A percentile compares a stretch with the other conserved stretches of the same genome.
Evolutionary conservation across 2,113 vertebrate genomes (phyloP).

Genomic region (Gavia stellata): DNA sequence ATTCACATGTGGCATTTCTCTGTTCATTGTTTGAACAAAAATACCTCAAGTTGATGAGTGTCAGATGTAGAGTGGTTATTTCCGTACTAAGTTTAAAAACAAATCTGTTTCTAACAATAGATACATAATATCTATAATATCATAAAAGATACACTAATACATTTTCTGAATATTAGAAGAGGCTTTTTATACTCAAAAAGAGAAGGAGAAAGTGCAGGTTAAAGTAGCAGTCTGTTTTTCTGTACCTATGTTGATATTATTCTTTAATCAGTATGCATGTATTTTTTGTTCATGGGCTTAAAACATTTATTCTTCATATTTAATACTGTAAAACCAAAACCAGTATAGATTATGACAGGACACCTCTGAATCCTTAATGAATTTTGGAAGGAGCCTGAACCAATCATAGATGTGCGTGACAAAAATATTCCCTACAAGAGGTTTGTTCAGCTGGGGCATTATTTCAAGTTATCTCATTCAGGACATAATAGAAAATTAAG

Average conservation of each 20-base stretch:
- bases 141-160: too few relatives aligned
- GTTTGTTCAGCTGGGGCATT: background rate
- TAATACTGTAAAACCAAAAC: background rate
- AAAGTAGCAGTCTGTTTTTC: background rate
- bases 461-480: background rate
- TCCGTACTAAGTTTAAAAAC: conserved; percentile 15
- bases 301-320: background rate
- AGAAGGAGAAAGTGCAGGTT: background rate
- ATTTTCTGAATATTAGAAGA: background rate
- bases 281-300: background rate
- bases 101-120: conserved; percentile 43
- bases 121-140: too few relatives aligned
- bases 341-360: background rate
- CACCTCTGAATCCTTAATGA: background rate
- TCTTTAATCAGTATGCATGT: background rate
- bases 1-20: conserved; percentile 35
- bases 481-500: background rate
- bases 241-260: background rate
- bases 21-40: conserved; percentile 36
- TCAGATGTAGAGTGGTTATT: conserved; percentile 43
- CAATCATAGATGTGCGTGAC: background rate
- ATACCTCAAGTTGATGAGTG: conserved; percentile 34
- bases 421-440: background rate
- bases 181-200: background rate
- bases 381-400: background rate